Base-by-base conservation (phyloP, 2,888 invertebrate species). In the Asteroscopus sphinx region DNA sequence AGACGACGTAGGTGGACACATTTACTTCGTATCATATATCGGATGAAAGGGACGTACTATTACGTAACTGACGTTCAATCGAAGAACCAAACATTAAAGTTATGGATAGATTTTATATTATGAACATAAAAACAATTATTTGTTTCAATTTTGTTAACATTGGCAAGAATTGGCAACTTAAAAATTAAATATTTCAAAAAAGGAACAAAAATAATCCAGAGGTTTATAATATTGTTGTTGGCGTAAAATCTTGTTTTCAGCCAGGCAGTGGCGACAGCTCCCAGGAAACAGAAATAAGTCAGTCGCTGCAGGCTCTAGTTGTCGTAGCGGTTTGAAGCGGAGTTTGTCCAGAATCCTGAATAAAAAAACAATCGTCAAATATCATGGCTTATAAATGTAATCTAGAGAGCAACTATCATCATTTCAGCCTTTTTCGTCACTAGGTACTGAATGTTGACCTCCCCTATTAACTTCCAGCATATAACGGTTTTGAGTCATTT, bases 261-360 rank as follows among this genome's bases (percentile, higher is more conserved):
- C 77, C 77, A 73, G 72, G 63, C 67, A 64, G 75, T 76, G 78
- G 75, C 48, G 74, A 76, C 74, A 79, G 79, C 71, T 66, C 58
- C 76, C 69, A 62, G 71, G 72, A 76, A 83, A 80, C 75, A 77
- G 69, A 85, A 83, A 70, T 66, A 46, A 75, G 54, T 80, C 77
- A 68, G 74, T 70, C 65, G 68, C 68, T 59, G 66, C 51, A 44
- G 60, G 72, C 64, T 86, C 82, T 93, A 93, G 86, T 92, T 90
- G 87, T 89, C 87, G 85, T 92, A 92, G 82, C 86, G 88, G 60
- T 79, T 76, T 57, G 89, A 71, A 61, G 78, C 87, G 41, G 88
- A 73, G 79, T 89, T 88, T 66, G 83, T 85, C 93, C 92, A 92
- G 76, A 87, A 89, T 85, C 93, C 93, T 94, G 80, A 7, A 65